A percentile compares a stretch with the other conserved stretches of the same genome.
Evolutionary conservation across 2,888 invertebrate species (phyloP).

Genomic region (Cryptophagus acutangulus): DNA sequence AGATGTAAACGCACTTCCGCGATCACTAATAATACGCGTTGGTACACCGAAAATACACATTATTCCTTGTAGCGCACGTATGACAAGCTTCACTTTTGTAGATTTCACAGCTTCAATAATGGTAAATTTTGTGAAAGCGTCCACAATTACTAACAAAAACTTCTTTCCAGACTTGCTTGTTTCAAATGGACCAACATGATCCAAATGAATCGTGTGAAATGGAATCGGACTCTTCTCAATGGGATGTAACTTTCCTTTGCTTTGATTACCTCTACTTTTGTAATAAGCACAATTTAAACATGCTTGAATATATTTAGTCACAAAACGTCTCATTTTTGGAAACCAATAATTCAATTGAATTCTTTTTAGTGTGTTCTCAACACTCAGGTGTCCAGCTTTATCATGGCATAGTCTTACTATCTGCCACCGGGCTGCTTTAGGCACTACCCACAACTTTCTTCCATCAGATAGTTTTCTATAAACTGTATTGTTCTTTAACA

Average conservation of each 20-base stretch:
- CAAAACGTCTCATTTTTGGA: slow-evolving; percentile 15
- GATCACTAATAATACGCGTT: slow-evolving; percentile 9
- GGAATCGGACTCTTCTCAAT: slow-evolving; percentile 15
- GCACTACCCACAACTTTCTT: slow-evolving; percentile 32
- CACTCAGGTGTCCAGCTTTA: slow-evolving; percentile 40
- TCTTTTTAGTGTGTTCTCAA: slow-evolving; percentile 34
- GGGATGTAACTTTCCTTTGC: slow-evolving; percentile 16
- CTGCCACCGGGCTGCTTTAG: slow-evolving; percentile 30
- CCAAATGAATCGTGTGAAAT: slow-evolving; percentile 18
- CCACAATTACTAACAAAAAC: slow-evolving; percentile 11
- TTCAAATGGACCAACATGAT: slow-evolving; percentile 27
- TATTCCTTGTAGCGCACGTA: slow-evolving; percentile 17
- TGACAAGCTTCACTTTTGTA: slow-evolving; percentile 23
- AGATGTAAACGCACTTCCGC: slow-evolving; percentile 12
- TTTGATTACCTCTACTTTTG: slow-evolving; percentile 11
- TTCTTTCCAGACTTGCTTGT: slow-evolving; percentile 14
- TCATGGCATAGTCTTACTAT: slow-evolving; percentile 34
- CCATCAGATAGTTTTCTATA: slow-evolving; percentile 12
- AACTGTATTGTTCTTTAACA: slow-evolving; percentile 8
- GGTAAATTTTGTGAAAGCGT: slow-evolving; percentile 16
- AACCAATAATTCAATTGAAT: slow-evolving; percentile 27
- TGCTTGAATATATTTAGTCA: slow-evolving; percentile 28
- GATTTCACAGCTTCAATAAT: slow-evolving; percentile 17
- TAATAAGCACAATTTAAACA: slow-evolving; percentile 15
- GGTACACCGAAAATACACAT: slow-evolving; percentile 23